Percentiles rank a stretch among this genome's conserved stretches.
These are phyloP conservation scores for Sinopyrophorus schimmeli DNA, from an alignment of 2,888 invertebrate species.

Conservation along the genomic window DNA sequence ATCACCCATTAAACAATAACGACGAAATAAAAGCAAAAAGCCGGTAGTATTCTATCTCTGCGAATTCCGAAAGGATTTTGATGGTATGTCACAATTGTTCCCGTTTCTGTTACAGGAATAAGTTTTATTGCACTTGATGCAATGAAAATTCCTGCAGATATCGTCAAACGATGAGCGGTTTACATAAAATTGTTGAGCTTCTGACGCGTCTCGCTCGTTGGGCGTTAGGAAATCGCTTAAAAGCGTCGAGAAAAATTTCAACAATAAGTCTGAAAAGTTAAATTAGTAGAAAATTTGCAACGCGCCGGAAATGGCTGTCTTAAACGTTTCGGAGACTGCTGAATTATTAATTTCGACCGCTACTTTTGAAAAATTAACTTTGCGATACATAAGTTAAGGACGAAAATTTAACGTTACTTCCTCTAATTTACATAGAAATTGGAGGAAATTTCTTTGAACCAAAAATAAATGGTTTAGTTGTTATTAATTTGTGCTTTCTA, in stretches of 20 bases:
- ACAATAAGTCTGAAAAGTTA: slow-evolving; percentile 30
- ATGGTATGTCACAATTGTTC: slow-evolving; percentile 10
- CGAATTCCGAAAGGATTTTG: not conserved
- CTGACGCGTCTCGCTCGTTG: too few species aligned
- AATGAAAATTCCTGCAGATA: slow-evolving; percentile 3
- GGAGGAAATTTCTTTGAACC: too few species aligned
- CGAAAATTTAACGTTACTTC: too few species aligned
- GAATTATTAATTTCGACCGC: slow-evolving; percentile 45
- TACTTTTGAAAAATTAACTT: slow-evolving; percentile 41
- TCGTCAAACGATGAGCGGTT: not conserved
- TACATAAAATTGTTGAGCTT: slow-evolving; percentile 6
- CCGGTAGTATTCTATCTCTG: not conserved
- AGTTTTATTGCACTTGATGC: slow-evolving; percentile 9
- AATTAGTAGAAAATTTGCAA: slow-evolving; percentile 42
- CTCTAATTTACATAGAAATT: too few species aligned
- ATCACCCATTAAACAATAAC: slow-evolving; percentile 2
- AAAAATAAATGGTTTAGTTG: too few species aligned
- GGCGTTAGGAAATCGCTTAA: not conserved
- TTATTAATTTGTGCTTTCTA: too few species aligned
- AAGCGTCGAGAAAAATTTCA: slow-evolving; percentile 7
- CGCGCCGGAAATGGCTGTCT: slow-evolving; percentile 41
- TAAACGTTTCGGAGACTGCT: slow-evolving; percentile 43
- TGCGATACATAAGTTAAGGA: slow-evolving; percentile 23
- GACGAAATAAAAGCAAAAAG: slow-evolving; percentile 7
- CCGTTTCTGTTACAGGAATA: slow-evolving; percentile 8